Base-by-base conservation (phyloP, 2,888 invertebrate genomes). In the Liopterus haemorrhoidalis region DNA sequence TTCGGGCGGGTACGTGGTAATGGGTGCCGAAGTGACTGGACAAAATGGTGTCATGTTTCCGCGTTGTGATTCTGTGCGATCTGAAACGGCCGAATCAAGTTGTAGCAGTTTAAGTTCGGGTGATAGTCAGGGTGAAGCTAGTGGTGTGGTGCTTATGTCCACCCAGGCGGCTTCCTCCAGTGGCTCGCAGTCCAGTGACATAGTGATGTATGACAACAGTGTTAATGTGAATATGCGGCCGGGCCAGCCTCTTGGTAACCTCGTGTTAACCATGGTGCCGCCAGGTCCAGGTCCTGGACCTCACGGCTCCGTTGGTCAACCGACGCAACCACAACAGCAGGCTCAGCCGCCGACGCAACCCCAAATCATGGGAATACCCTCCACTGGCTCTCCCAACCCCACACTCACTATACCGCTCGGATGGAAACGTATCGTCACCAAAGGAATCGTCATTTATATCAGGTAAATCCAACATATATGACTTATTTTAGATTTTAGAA, bases 401-500 rank as follows among this genome's bases (percentile, higher is more conserved):
- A 53, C 58, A 48, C 59, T 67, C 59, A 60, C 76, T 57, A 79
- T 85, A 60, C 85, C 87, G 55, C 78, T 76, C 59, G 85, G 86
- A 53, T 88, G 87, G 87, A 83, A 81, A 66, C 74, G 88, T 63
- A 71, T 81, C 56, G 70, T 78, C 57, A 78, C 77, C 63, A 80
- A 81, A 67, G 82, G 82, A 57, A 75, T 77, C 66, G 74, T 86
- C 66, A 76, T 83, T 61, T 87, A 87, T 70, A 78, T 84, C 68
- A 86, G 85, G 86, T 85, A 65, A 71, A 71, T 67, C 44, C n/a
- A n/a, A n/a, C n/a, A n/a, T n/a, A 24, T 46, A 4, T 15, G 16
- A 22, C 8, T 11, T 28, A 31, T 12, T 18, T 18, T 16, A 19
- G 19, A 6, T 14, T 21, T 5, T n/a, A n/a, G n/a, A n/a, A n/a